Base-by-base conservation (phyloP, 2,797 vertebrate species). In the Thripadectes ignobilis region DNA sequence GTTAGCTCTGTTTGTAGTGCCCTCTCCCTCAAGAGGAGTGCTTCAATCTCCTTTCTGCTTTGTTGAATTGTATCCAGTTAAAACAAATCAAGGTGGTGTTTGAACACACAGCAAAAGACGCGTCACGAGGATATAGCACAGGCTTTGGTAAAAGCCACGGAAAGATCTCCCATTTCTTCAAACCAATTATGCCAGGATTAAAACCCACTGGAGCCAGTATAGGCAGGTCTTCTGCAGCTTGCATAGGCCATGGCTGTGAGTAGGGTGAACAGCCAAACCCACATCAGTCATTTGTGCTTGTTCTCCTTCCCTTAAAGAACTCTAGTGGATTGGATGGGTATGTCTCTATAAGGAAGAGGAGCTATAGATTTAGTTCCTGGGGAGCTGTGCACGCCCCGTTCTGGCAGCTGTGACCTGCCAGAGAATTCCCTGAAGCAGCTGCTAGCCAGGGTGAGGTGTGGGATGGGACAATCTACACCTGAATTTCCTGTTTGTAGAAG, bases 21-120 rank as follows among this genome's bases (percentile, higher is more conserved):
- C 57, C 30, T 61, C 74, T 57, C 63, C 3, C 8, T 65, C n/a
- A 62, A 46, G 49, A 65, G 10, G 32, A 87, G 67, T 48, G 19
- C 32, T 87, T 73, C 32, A 49, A 0, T 71, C 92, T 90, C n/a
- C 58, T 65, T 57, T 89, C 46, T 62, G 1, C 41, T 83, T 45
- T 21, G 17, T 39, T 88, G 54, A 74, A n/a, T 38, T 73, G 14
- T 61, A 46, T 80, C 75, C 46, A 46, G 27, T 52, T 89, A 54
- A 65, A 66, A 71, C 29, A 74, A 71, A 71, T 75, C 49, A 41
- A 79, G 48, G 26, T 36, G 36, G n/a, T 80, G 74, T 80, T 96
- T 83, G 78, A 88, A 55, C 54, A 38, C 32, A 45, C 14, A 68
- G 36, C 73, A 68, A n/a, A 94, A 51, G 54, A 30, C 36, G 19